Evolutionary conservation across 2,797 vertebrate genomes (phyloP), one percentile per base, ranked within the genome.

Genomic region (Distichodus sexfasciatus): DNA sequence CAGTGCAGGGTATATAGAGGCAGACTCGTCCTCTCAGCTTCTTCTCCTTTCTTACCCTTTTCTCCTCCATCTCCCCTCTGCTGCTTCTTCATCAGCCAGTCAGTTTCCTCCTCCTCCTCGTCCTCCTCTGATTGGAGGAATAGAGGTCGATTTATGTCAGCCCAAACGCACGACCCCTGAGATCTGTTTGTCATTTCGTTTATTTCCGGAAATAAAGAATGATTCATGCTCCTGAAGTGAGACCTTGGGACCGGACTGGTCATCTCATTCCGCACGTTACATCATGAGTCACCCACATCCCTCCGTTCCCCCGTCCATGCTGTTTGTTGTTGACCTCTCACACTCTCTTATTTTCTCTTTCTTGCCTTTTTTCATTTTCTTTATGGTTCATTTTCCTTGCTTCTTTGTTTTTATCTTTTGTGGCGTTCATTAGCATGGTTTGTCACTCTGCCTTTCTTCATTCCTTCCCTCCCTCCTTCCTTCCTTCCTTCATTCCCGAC

Each of bases 91-190:
- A 86, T 87, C 82, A 89, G 84, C 81, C 82, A 84, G 88, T 88
- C 83, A 84, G 89, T 89, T 89, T 85, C 77, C 83, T 78, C 79
- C 77, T 80, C 78, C 72, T 83, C 85, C 88, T 85, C 77, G 83
- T 78, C 79, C 77, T 80, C 78, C 72, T 83, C 85, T 89, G 86
- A 90, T 90, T 87, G 87, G 83, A 89, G 87, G 79, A 4, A 76
- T 75, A 83, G 90, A 90, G 89, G 90, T 87, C 85, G 88, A 89
- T 90, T 86, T 86, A 82, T 85, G 83, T 78, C 82, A 79, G 76
- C 85, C 86, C 88, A 76, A 81, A 90, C 87, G 83, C 78, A 75
- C 82, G 72, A 85, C 88, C 87, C 85, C 63, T 72, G 84, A 85
- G 85, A 81, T 81, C 80, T 15, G 83, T 85, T 75, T 90, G 88